A percentile compares a stretch with the other conserved stretches of the same genome.
Conservation (phyloP, 2,888 invertebrate species). For the Neoascia interrupta region DNA sequence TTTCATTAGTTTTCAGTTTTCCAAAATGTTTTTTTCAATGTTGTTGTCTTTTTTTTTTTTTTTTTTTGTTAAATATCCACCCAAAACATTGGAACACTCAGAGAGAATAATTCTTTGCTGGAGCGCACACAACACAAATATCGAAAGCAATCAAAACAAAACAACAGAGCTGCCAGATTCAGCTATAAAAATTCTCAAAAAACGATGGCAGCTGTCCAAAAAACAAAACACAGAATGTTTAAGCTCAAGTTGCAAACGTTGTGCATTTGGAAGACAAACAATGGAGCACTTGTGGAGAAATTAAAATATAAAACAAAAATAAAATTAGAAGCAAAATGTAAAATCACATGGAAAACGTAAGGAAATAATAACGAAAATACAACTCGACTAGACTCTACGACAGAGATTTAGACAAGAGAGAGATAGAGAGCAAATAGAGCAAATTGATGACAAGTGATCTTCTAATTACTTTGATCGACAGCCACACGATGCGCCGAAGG, state of each 20-base stretch:
- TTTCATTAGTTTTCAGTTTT: conserved; percentile 68
- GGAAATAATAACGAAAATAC: conserved; percentile 31
- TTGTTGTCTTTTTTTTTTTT: conserved; percentile 40
- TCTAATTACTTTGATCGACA: conserved; percentile 76
- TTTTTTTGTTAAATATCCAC: conserved; percentile 35
- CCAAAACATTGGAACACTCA: conserved; percentile 35
- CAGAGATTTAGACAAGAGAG: conserved; percentile 28
- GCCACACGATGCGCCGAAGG: conserved; percentile 76
- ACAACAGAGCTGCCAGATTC: conserved; percentile 3
- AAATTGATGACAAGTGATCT: too few relatives aligned
- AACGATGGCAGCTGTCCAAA: conserved; percentile 10
- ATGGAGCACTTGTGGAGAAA: too few relatives aligned
- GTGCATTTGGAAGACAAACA: conserved; percentile 46
- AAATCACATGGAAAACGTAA: conserved; percentile 9
- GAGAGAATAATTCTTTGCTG: conserved; percentile 16
- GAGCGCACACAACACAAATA: conserved; percentile 49
- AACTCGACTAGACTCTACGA: conserved; percentile 37
- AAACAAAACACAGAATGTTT: too few relatives aligned
- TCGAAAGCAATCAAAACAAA: conserved; percentile 30
- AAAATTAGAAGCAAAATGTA: conserved; percentile 27
- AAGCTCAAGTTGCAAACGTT: conserved; percentile 29
- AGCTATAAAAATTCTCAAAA: conserved; percentile 10
- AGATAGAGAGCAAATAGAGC: conserved; percentile 11
- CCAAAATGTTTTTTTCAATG: conserved; percentile 4
- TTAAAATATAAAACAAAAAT: conserved; percentile 1